These are phyloP conservation scores for Dendroctonus ponderosae DNA, from an alignment of 1,140 invertebrate species.

Conservation along the genomic window DNA sequence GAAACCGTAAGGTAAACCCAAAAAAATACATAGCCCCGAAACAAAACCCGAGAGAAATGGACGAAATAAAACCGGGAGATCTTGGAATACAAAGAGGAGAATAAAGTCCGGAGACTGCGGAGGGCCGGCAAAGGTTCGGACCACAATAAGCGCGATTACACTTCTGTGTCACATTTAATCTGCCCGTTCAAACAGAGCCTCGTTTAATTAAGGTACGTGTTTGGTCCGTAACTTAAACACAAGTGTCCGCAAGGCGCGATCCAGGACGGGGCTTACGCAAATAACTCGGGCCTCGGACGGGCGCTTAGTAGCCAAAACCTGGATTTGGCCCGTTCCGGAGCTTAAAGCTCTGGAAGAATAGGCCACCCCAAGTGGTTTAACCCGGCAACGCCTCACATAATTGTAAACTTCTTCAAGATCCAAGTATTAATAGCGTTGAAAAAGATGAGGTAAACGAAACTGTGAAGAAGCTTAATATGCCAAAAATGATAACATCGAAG, in stretches of 20 bases:
- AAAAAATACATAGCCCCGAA: too few relatives aligned
- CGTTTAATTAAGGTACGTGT: conserved; percentile 54
- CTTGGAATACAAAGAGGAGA: too few relatives aligned
- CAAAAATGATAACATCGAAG: too few relatives aligned
- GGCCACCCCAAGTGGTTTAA: too few relatives aligned
- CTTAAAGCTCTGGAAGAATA: background rate
- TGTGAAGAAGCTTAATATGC: too few relatives aligned
- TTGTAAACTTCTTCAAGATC: too few relatives aligned
- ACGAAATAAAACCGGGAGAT: too few relatives aligned
- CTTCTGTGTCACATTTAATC: conserved; percentile 54
- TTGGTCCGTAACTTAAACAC: conserved; percentile 52
- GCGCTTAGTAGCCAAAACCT: conserved; percentile 24
- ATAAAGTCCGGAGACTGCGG: conserved; percentile 10
- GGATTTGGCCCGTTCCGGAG: background rate
- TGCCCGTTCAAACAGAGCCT: conserved; percentile 52
- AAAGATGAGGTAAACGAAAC: too few relatives aligned
- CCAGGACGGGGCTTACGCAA: conserved; percentile 39
- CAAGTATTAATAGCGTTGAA: too few relatives aligned
- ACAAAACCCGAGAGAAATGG: too few relatives aligned
- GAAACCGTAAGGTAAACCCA: too few relatives aligned
- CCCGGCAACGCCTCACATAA: too few relatives aligned
- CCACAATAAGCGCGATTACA: conserved; percentile 54
- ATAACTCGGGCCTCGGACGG: conserved; percentile 32
- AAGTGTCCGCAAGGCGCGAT: conserved; percentile 47
- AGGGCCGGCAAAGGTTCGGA: conserved; percentile 33